Base-by-base conservation (phyloP, 1,140 invertebrate genomes). In the Trichonephila clavata region DNA sequence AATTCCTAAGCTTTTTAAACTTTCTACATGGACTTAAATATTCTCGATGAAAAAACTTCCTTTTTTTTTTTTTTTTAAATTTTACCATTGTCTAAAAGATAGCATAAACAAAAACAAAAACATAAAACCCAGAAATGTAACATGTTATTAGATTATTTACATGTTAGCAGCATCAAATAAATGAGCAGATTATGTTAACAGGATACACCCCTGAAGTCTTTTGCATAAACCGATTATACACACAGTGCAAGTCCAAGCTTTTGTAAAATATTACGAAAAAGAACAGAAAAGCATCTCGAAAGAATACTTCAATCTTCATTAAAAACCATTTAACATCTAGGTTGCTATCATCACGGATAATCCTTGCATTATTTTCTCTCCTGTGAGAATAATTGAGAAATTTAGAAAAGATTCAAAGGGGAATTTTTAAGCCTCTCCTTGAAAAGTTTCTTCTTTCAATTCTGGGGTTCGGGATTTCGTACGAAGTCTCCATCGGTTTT, bases 171-270 rank as follows among this genome's bases (percentile, higher is more conserved):
- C 3, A 59, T 18, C 20, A 21, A 18, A 27, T 18, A 83, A 83
- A 83, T 21, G 81, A 83, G 81, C 57, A 83, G 50, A 83, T 83
- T 83, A 83, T 83, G 81, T 18, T 32, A 77, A 77, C 71, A 63
- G 24, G 32, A 77, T 77, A n/a, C 71, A 77, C 5, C 43, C 43
- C 21, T 2, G 32, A 2, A 14, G 2, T 5, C 13, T 77, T 32
- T 77, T 39, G 18, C 65, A 68, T 68, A 68, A 68, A 68, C 21
- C 8, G 65, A 68, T 68, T 27, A 68, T 24, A 50, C 65, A 24
- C 65, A 24, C 65, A 24, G 14, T n/a, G 13, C 7, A 20, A 24
- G n/a, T 16, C 24, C n/a, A 27, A 8, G 50, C 81, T 83, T 1
- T 50, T 14, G 24, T n/a, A 39, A 83, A 27, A 83, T 59, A 59